Evolutionary conservation across 2,113 vertebrate genomes (phyloP), one percentile per base, ranked within the genome.

Genomic region (Turnix velox): DNA sequence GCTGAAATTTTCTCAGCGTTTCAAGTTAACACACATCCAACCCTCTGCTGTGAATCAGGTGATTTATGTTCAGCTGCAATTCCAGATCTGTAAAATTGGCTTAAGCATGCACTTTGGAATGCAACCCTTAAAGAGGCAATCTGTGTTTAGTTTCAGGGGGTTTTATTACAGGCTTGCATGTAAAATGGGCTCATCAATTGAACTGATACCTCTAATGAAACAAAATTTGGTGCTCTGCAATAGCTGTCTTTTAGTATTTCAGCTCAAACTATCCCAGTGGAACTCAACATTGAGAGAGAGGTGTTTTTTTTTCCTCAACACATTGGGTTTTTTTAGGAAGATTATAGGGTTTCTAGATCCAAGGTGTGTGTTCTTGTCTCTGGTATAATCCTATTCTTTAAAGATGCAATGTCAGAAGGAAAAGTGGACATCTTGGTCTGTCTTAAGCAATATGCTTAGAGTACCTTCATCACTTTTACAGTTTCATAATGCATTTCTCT

Each of bases 41-140:
- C 24, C 27, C 35, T 83, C 45, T 68, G 63, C 69, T 78, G 30
- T 81, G 35, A 66, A 86, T 88, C 79, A 95, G 76, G 82, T 92
- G 91, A 92, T 96, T 91, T 83, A 71, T 88, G 63, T 85, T 94
- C 67, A 66, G 39, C 71, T 92, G 68, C 46, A 90, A 37, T 46
- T 94, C 63, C 42, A 67, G 75, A 85, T 94, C 83, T 62, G 35
- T 66, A 80, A 85, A 90, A 57, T 10, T 74, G 72, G 90, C 75
- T 66, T 92, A 52, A 88, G 51, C 2, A 1, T 83, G 80, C 58
- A n/a, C 67, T 83, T 71, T 92, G 93, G 90, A 93, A 94, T 92
- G 75, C 55, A 96, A 28, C 37, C 31, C 66, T 87, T 87, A 62
- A 9, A 85, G 42, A 84, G 77, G 40, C 55, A 96, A 84, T 55